Base-by-base conservation (phyloP, 2,888 invertebrate genomes). In the Drosophila quinaria region DNA sequence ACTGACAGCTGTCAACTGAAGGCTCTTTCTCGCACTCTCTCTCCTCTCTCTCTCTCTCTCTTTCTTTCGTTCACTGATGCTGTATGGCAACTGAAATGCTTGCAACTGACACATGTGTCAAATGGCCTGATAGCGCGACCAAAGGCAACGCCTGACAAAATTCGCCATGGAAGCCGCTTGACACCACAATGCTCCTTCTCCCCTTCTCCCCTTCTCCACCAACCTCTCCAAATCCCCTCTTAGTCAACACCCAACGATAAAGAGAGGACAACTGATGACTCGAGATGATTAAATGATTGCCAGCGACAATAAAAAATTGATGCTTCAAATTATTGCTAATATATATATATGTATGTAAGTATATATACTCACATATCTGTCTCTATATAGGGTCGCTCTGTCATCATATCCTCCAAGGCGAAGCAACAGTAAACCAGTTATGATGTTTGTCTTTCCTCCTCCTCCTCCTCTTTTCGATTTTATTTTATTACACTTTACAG, bases 281-380 rank as follows among this genome's bases (percentile, higher is more conserved):
- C 73, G 74, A 83, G 89, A 90, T 90, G 86, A 86, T 86, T 88
- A 90, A 86, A 90, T 90, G 90, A 86, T 90, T 90, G 78, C 83
- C 65, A 76, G 72, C 60, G 42, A 80, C 71, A 80, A 86, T 90
- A 86, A 89, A 86, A 86, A 89, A 80, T 77, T 61, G 69, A 89
- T 85, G 83, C 66, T 71, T 86, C 78, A 70, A 81, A 89, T 88
- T 90, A 90, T 90, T 82, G 86, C 88, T 76, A 80, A 82, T 81
- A 83, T n/a, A 42, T 35, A 29, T 35, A 35, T 35, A 50, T 35
- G n/a, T n/a, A 39, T 51, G 17, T 33, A 46, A 10, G 47, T 47
- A 33, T 22, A 39, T 35, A 56, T 15, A 15, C 25, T 25, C 25
- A 25, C 22, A 22, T 22, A 33, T 22, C 22, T 17, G 5, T 3